A percentile compares a stretch with the other conserved stretches of the same genome.
phyloP scores from a whole-genome alignment of 2,888 invertebrate species.

The Notodonta ziczac region DNA sequence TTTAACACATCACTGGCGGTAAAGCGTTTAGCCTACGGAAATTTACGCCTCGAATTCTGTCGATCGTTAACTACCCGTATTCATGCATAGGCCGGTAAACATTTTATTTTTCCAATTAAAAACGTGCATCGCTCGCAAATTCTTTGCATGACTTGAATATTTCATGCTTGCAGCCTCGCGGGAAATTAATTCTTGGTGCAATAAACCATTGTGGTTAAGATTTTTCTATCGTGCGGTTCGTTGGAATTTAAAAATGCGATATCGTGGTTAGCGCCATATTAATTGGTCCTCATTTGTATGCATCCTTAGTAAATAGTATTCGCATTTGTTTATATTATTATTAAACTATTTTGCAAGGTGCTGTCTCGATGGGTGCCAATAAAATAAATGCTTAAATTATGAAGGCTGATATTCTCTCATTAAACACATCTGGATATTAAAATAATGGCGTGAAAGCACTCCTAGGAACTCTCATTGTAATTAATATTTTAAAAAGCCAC shows the following conservation, averaged over 20 bases:
- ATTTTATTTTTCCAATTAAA: conserved; percentile 63
- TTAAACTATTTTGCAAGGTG: too few relatives aligned
- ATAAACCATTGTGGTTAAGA: conserved; percentile 61
- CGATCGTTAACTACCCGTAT: conserved; percentile 39
- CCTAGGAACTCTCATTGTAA: too few relatives aligned
- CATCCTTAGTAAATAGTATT: background rate
- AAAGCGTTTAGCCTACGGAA: conserved; percentile 10
- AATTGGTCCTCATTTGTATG: conserved; percentile 21
- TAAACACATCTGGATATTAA: too few relatives aligned
- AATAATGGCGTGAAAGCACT: too few relatives aligned
- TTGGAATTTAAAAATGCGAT: conserved; percentile 48
- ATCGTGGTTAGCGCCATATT: conserved; percentile 19
- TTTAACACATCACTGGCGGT: conserved; percentile 9
- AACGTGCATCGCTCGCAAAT: conserved; percentile 55
- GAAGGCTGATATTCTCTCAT: too few relatives aligned
- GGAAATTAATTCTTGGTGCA: conserved; percentile 69
- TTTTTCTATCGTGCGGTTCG: conserved; percentile 50
- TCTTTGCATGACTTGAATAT: conserved; percentile 68
- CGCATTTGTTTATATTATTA: background rate
- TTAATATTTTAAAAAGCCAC: too few relatives aligned
- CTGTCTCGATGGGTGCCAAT: too few relatives aligned
- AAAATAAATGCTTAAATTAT: too few relatives aligned
- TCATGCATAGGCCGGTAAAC: conserved; percentile 32
- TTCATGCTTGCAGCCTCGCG: conserved; percentile 63
- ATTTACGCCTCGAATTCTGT: conserved; percentile 31